Evolutionary conservation across 2,888 invertebrate species (phyloP).

Genomic region (Marasmarcha lunaedactyla): DNA sequence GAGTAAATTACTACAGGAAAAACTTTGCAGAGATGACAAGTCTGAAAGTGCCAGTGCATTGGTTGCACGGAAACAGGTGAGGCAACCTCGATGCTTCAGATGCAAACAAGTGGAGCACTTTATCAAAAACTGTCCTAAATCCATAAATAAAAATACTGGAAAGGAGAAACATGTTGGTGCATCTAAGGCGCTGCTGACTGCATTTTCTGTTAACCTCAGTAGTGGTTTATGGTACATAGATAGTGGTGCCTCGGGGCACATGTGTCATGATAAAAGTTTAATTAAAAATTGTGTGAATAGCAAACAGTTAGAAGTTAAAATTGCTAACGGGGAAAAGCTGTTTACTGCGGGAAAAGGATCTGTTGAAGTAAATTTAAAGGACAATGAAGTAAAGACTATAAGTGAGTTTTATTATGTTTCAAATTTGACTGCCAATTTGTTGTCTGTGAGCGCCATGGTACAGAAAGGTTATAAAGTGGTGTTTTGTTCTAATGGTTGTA

Average conservation of each 20-base stretch:
- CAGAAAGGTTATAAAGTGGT: constrained; percentile 11
- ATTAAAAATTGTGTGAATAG: background rate
- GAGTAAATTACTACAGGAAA: constrained; percentile 8
- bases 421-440: constrained; percentile 9
- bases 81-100: constrained; percentile 4
- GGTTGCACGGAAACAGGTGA: background rate
- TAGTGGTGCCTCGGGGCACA: constrained; percentile 4
- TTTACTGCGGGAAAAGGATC: constrained; percentile 4
- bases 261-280: constrained; percentile 2
- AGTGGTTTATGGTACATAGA: constrained; percentile 4
- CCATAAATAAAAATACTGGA: background rate
- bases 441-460: constrained; percentile 9
- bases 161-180: too few species aligned
- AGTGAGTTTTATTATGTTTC: constrained; percentile 6
- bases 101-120: constrained; percentile 7
- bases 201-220: constrained; percentile 1
- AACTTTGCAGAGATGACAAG: constrained; percentile 5
- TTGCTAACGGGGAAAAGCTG: constrained; percentile 7
- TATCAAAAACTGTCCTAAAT: constrained; percentile 5
- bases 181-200: constrained; percentile 3
- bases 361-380: background rate
- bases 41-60: constrained; percentile 1
- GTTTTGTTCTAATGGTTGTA: constrained; percentile 4
- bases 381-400: constrained; percentile 4
- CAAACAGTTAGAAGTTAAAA: constrained; percentile 1